phyloP scores from a whole-genome alignment of 2,113 vertebrate species.

The Psilopsiagon aurifrons region DNA sequence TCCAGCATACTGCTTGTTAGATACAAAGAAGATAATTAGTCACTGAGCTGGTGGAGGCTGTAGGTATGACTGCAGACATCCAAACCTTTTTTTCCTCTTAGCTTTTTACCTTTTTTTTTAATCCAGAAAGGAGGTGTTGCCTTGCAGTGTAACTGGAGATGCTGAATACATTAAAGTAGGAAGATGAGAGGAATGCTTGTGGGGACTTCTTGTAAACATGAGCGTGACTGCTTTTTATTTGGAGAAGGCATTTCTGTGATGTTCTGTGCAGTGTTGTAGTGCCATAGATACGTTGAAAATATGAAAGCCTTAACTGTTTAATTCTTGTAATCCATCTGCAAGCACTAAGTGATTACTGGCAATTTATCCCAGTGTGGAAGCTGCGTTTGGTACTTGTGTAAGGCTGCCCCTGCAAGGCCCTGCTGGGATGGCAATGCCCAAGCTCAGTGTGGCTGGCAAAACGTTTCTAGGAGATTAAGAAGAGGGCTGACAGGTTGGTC shows the following conservation, averaged over 20 bases:
- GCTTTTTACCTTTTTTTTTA: neutral
- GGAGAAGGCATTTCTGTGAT: constrained; percentile 36
- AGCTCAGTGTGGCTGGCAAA: neutral
- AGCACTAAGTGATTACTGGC: constrained; percentile 36
- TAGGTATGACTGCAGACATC: neutral
- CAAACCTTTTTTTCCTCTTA: neutral
- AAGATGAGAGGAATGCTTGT: constrained; percentile 63
- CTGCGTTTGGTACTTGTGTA: neutral
- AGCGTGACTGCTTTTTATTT: constrained; percentile 51
- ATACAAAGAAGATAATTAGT: neutral
- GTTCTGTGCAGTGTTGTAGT: neutral
- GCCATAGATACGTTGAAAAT: neutral
- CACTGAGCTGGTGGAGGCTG: neutral
- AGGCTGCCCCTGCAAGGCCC: neutral
- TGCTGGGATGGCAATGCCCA: neutral
- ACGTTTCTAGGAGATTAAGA: neutral
- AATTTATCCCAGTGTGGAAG: neutral
- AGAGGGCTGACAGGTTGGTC: neutral
- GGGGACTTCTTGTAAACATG: constrained; percentile 62
- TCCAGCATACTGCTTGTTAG: neutral
- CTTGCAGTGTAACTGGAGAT: constrained; percentile 26
- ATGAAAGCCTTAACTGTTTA: constrained; percentile 46
- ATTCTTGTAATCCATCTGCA: neutral
- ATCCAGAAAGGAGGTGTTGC: constrained; percentile 1
- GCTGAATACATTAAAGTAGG: constrained; percentile 45